Conservation (phyloP, 2,113 vertebrate genomes). For the Chamaea fasciata region DNA sequence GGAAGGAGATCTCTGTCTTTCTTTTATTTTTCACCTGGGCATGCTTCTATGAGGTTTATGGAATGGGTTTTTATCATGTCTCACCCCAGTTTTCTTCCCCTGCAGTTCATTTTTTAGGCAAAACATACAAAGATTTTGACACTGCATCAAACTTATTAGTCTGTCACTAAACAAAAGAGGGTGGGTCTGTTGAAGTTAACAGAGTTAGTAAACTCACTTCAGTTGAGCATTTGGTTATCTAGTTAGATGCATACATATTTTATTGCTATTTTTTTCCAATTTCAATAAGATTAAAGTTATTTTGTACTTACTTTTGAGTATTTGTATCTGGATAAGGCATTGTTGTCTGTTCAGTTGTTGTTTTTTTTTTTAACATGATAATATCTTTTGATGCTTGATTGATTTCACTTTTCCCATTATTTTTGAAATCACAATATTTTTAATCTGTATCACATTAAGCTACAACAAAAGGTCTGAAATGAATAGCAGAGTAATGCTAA, state of each 20-base stretch:
- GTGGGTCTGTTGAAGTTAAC: not conserved
- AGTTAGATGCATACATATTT: not conserved
- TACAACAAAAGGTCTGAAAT: not conserved
- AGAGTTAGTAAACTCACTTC: not conserved
- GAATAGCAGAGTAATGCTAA: not conserved
- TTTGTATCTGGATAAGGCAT: not conserved
- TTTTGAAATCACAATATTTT: not conserved
- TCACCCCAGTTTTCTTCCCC: not conserved
- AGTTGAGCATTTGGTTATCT: not conserved
- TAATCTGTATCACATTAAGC: not conserved
- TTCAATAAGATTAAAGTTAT: not conserved
- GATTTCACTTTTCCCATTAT: not conserved
- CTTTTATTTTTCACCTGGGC: not conserved
- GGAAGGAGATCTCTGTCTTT: not conserved
- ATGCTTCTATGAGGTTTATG: not conserved
- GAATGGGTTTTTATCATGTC: not conserved
- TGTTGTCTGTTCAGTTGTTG: no score
- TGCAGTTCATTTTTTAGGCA: not conserved
- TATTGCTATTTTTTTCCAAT: not conserved
- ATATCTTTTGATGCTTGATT: not conserved
- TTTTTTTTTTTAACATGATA: not conserved
- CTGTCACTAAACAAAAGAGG: not conserved
- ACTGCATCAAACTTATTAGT: not conserved
- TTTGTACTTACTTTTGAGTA: not conserved
- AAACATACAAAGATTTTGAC: not conserved